Base-by-base conservation (phyloP, 2,113 vertebrate genomes). In the Accipiter virgatus region DNA sequence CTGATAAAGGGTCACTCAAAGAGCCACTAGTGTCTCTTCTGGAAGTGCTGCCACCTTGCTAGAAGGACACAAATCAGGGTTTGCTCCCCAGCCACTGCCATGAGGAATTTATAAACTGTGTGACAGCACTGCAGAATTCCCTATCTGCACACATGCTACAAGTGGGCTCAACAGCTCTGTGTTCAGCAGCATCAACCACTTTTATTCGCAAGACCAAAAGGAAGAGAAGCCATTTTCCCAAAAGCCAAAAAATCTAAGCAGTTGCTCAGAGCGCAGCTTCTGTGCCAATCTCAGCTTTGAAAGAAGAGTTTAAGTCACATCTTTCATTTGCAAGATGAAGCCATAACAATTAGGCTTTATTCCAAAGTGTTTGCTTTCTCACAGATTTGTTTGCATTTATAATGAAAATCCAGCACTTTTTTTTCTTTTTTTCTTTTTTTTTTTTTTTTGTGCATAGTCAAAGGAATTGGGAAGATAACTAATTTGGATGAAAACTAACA, bases 71-170 rank as follows among this genome's bases (percentile, higher is more conserved):
- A 23, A 3, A 48, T 31, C 40, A 2, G 11, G 22, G 6, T 65
- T 53, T 83, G 8, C 34, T 58, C 45, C 32, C 32, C 68, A 81
- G 34, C 4, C 36, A 34, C 47, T 56, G 29, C 21, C 36, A 27
- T 3, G 10, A 53, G 6, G 29, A 86, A 48, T 27, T 74, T 2
- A 27, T 12, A 47, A 81, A 26, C 40, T 38, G 3, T 19, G 13
- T 17, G n/a, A 38, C 4, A 73, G 3, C 9, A 7, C 17, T 67
- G 22, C 21, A 65, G 16, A 81, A 87, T 18, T 66, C 10, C 9
- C 16, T 47, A 2, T 32, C 36, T 71, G 22, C 25, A 32, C 14
- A n/a, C 0, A 1, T 0, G 1, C 45, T 40, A 56, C 36, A 8
- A 18, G n/a, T 15, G 16, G 27, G 31, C 11, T 86, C 50, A 56